Base-by-base conservation (phyloP, 2,888 invertebrate species). In the Calliphora vomitoria region DNA sequence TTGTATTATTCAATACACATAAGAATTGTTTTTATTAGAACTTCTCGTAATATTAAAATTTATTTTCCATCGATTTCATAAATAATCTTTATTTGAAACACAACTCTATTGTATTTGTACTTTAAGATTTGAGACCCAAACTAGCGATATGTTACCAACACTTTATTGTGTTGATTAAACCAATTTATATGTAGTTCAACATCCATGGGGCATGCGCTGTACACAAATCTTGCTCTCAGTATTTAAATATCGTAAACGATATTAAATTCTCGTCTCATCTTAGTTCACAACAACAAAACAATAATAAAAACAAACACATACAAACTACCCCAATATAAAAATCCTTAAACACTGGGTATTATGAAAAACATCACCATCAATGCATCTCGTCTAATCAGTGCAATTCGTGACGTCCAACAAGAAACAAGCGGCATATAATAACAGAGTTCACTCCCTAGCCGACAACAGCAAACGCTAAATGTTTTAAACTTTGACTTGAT, bases 321-420 rank as follows among this genome's bases (percentile, higher is more conserved):
- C 68, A 85, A 81, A 82, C 88, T 88, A 89, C 87, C 89, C 79
- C 84, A 89, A 89, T 82, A 38, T 47, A 68, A 83, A 89, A 88
- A 83, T 89, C 88, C 88, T 88, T 87, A 85, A 87, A 80, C 66
- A 55, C 25, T 75, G 20, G 13, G 8, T 75, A 11, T 41, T 50
- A 78, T 74, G 78, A 69, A 44, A 11, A n/a, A 53, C 75, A 75
- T 41, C 55, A 47, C 47, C 58, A 55, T 53, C 38, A 81, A 68
- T 84, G 81, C 88, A 86, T 80, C 83, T 76, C 47, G 58, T 68
- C 76, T 76, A 84, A 74, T 72, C 91, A 92, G 92, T 92, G 92
- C 92, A 91, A 88, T 88, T 90, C 89, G 91, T 90, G 90, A 90
- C 91, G 89, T 91, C 90, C 85, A 80, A 72, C 82, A 53, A 90